Evolutionary conservation across 2,888 invertebrate species (phyloP).

Genomic region (Trissoscelio sp.): DNA sequence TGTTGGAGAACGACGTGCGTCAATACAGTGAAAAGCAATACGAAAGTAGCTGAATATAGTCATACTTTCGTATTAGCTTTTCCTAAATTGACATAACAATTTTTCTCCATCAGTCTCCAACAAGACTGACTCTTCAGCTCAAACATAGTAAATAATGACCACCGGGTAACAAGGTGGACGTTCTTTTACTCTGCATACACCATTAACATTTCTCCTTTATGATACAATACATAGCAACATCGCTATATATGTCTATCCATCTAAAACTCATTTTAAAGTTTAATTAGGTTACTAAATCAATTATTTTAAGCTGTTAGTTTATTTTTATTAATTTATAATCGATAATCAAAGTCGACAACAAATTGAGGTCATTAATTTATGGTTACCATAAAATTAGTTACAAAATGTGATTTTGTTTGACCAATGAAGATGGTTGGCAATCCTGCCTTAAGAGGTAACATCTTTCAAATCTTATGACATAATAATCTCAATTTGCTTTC

Average conservation of each 20-base stretch:
- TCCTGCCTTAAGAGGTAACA: not conserved
- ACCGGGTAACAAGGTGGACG: constrained; percentile 27
- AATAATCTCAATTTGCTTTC: constrained; percentile 33
- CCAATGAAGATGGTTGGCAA: not conserved
- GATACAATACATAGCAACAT: constrained; percentile 11
- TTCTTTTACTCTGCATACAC: constrained; percentile 32
- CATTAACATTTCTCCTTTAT: constrained; percentile 42
- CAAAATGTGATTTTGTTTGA: too few relatives aligned
- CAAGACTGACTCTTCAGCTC: constrained; percentile 14
- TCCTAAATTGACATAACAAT: constrained; percentile 55
- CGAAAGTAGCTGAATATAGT: constrained; percentile 32
- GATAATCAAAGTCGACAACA: not conserved
- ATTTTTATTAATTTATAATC: not conserved
- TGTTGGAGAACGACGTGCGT: constrained; percentile 31
- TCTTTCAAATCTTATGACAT: constrained; percentile 19
- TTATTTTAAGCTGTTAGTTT: not conserved
- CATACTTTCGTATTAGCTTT: constrained; percentile 41
- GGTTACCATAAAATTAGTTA: not conserved
- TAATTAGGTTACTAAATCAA: constrained; percentile 1
- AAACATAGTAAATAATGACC: constrained; percentile 33
- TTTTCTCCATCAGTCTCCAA: constrained; percentile 35
- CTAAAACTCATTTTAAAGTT: not conserved
- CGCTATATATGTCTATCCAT: not conserved
- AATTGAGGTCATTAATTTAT: not conserved
- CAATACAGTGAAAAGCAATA: constrained; percentile 50